Evolutionary conservation across 2,888 invertebrate genomes (phyloP).

Genomic region (Drosophila picticornis): DNA sequence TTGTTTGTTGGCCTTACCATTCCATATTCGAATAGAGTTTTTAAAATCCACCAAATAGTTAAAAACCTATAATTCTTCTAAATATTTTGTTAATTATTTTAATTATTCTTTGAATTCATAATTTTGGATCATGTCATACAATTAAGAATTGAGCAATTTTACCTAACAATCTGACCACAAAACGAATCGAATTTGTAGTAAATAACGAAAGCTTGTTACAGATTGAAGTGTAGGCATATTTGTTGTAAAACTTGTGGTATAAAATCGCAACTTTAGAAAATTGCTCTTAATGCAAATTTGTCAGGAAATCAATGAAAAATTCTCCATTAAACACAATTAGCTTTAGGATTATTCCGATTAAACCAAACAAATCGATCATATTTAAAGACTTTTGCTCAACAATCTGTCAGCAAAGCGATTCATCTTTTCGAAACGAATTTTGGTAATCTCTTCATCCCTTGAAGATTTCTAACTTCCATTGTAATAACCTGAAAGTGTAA

Average conservation of each 20-base stretch:
- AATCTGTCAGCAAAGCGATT: slow-evolving; percentile 42
- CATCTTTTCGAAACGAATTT: slow-evolving; percentile 18
- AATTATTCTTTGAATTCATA: neutral
- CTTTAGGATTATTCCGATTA: slow-evolving; percentile 10
- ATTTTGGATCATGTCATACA: neutral
- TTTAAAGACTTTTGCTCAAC: slow-evolving; percentile 7
- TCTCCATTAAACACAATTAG: neutral
- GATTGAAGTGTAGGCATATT: neutral
- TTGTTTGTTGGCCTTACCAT: neutral
- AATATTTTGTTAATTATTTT: neutral
- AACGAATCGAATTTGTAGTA: no score
- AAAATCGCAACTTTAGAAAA: neutral
- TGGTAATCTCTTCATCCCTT: slow-evolving; percentile 10
- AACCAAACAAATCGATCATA: slow-evolving; percentile 16
- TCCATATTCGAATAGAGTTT: neutral
- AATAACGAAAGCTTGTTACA: no score
- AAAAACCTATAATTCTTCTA: neutral
- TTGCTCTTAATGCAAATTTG: neutral
- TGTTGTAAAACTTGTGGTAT: neutral
- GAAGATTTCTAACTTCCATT: slow-evolving; percentile 25
- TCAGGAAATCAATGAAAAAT: neutral
- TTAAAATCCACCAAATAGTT: neutral
- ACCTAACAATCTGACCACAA: no score
- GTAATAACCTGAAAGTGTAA: slow-evolving; percentile 18
- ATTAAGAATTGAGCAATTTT: no score